phyloP scores from a whole-genome alignment of 2,888 invertebrate genomes.

The Diaphora mendica region DNA sequence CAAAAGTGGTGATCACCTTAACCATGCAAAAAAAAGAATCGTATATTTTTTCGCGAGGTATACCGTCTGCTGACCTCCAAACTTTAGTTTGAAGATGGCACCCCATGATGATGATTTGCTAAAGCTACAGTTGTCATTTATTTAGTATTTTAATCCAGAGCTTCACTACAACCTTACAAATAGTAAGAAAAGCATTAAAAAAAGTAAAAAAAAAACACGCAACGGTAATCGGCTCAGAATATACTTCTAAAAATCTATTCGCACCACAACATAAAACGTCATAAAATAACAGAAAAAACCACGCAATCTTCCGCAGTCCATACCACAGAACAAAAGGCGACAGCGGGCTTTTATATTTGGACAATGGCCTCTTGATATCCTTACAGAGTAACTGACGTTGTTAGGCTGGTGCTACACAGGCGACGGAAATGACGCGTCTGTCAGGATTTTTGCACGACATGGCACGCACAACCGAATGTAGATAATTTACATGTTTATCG shows the following conservation, averaged over 20 bases:
- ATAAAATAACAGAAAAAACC: slow-evolving; percentile 35
- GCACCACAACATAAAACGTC: slow-evolving; percentile 23
- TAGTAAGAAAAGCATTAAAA: not conserved
- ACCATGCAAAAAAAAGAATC: too few relatives aligned
- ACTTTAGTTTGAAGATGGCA: too few relatives aligned
- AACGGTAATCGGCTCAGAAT: not conserved
- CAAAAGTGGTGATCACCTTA: too few relatives aligned
- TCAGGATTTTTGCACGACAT: slow-evolving; percentile 58
- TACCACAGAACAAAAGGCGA: slow-evolving; percentile 59
- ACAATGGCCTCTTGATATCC: slow-evolving; percentile 68
- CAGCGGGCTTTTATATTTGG: slow-evolving; percentile 66
- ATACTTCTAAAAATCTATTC: slow-evolving; percentile 21
- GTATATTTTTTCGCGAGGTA: too few relatives aligned
- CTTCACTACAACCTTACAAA: too few relatives aligned
- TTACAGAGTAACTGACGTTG: slow-evolving; percentile 63
- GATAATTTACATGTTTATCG: slow-evolving; percentile 23
- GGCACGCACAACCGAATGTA: slow-evolving; percentile 40
- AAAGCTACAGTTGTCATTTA: too few relatives aligned
- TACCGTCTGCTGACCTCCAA: too few relatives aligned
- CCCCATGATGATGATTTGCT: too few relatives aligned
- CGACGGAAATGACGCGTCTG: slow-evolving; percentile 75
- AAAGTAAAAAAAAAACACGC: not conserved
- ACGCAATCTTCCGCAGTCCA: slow-evolving; percentile 50
- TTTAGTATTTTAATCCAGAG: too few relatives aligned
- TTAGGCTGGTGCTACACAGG: slow-evolving; percentile 53